Percentiles rank a stretch among this genome's conserved stretches.
Evolutionary conservation across 37 sponge, comb jelly and placozoan genomes (phyloP).

Genomic region (Lycopodina hypogea): DNA sequence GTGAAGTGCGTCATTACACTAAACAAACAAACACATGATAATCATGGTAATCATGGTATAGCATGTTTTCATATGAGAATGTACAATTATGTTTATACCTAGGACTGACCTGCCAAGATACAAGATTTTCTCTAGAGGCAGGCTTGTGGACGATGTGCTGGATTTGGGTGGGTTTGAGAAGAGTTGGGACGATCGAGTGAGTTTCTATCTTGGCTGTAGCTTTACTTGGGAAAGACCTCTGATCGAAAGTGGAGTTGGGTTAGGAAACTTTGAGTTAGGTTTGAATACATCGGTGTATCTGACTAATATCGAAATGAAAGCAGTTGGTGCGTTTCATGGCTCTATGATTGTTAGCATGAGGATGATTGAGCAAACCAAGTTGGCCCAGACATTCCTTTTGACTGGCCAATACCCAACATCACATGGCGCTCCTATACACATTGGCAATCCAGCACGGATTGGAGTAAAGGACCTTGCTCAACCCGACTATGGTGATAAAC

Average conservation of each 20-base stretch:
- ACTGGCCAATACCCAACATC: constrained; percentile 23
- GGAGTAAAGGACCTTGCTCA: constrained; percentile 57
- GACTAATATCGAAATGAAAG: constrained; percentile 51
- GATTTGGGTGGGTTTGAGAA: constrained; percentile 40
- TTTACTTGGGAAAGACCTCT: constrained; percentile 81
- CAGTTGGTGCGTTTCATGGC: constrained; percentile 42
- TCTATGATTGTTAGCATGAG: constrained; percentile 78
- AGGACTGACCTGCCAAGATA: constrained; percentile 81
- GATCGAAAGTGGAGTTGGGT: constrained; percentile 35
- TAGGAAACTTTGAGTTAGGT: constrained; percentile 36
- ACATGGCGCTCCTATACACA: constrained; percentile 93
- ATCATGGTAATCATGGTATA: no score
- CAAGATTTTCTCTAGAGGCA: constrained; percentile 46
- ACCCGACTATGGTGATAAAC: constrained; percentile 41
- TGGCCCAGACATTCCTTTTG: constrained; percentile 41
- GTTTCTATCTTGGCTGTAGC: constrained; percentile 93
- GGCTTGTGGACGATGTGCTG: constrained; percentile 29
- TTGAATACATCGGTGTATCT: constrained; percentile 65
- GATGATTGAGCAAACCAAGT: constrained; percentile 23
- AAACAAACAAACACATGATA: not conserved
- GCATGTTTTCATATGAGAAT: not conserved
- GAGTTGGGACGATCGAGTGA: constrained; percentile 66
- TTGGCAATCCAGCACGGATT: constrained; percentile 82
- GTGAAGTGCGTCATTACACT: constrained; percentile 44
- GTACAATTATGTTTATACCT: not conserved